These are phyloP conservation scores for Argyresthia albistria DNA, from an alignment of 2,888 invertebrate species.

Conservation along the genomic window DNA sequence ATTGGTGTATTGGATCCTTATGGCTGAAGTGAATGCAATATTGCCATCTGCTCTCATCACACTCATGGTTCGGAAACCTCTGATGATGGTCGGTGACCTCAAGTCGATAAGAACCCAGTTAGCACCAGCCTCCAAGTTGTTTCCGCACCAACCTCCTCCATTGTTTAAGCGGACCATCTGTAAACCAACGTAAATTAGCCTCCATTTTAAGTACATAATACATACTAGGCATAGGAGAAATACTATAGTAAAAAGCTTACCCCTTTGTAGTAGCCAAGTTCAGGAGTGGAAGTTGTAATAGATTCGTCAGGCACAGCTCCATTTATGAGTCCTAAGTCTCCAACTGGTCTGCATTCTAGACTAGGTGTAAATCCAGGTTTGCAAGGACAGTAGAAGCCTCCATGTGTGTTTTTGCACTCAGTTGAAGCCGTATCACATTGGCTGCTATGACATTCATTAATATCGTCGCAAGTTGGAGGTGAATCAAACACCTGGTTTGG, in stretches of 20 bases:
- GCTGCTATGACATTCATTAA: conserved; percentile 90
- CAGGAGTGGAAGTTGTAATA: conserved; percentile 87
- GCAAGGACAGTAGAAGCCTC: conserved; percentile 92
- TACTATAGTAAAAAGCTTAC: conserved; percentile 54
- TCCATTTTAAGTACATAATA: not conserved
- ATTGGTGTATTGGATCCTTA: conserved; percentile 90
- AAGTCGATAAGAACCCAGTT: conserved; percentile 93
- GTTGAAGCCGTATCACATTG: conserved; percentile 94
- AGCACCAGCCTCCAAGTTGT: conserved; percentile 85
- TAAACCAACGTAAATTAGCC: conserved; percentile 15
- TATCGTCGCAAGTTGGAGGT: conserved; percentile 91
- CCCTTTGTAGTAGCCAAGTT: conserved; percentile 86
- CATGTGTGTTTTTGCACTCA: conserved; percentile 90
- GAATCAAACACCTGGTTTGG: conserved; percentile 87
- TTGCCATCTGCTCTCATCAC: conserved; percentile 87
- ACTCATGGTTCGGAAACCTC: conserved; percentile 93
- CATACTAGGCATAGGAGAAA: too few species aligned
- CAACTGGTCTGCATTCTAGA: conserved; percentile 91
- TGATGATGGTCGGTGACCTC: conserved; percentile 88
- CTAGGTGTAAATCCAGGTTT: conserved; percentile 86
- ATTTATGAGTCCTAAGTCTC: conserved; percentile 89
- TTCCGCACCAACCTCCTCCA: conserved; percentile 92
- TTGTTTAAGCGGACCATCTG: conserved; percentile 88
- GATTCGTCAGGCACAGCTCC: conserved; percentile 93
- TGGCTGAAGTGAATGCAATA: conserved; percentile 91